These are phyloP conservation scores for Danio choprae DNA, from an alignment of 2,797 vertebrate genomes.

Conservation along the genomic window DNA sequence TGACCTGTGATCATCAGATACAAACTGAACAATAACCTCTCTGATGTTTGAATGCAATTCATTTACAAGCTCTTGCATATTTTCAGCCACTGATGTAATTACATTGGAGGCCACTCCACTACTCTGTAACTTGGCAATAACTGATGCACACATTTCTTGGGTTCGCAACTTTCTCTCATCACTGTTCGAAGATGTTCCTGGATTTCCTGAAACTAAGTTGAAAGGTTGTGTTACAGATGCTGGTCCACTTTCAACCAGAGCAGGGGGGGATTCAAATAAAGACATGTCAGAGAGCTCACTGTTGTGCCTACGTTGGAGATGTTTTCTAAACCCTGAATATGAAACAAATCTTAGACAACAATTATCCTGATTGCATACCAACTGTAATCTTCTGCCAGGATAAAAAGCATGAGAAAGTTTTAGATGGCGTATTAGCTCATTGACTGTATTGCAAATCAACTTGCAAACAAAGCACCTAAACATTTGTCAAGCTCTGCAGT, in stretches of 20 bases:
- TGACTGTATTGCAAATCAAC: background rate
- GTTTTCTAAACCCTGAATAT: too few relatives aligned
- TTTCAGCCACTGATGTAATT: slow-evolving; percentile 49
- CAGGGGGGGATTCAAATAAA: too few relatives aligned
- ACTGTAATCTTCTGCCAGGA: background rate
- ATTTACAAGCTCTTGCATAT: slow-evolving; percentile 56
- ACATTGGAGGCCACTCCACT: slow-evolving; percentile 57
- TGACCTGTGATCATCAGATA: slow-evolving; percentile 25
- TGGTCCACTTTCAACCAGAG: too few relatives aligned
- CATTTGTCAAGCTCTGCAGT: background rate
- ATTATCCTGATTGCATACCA: slow-evolving; percentile 49
- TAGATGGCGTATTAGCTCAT: background rate
- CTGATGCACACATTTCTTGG: slow-evolving; percentile 53
- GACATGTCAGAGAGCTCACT: too few relatives aligned
- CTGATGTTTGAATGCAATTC: slow-evolving; percentile 54
- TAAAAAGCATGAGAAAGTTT: background rate
- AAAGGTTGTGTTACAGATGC: too few relatives aligned
- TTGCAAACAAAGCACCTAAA: slow-evolving; percentile 1
- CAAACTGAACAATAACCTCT: slow-evolving; percentile 42
- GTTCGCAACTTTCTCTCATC: background rate
- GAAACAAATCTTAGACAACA: too few relatives aligned
- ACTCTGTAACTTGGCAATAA: slow-evolving; percentile 53
- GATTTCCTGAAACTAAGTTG: background rate
- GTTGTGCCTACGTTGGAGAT: too few relatives aligned
- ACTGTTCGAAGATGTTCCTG: background rate